Percentiles rank a stretch among this genome's conserved stretches.
Conservation (phyloP, 1,140 invertebrate genomes). For the Idris sp. region DNA sequence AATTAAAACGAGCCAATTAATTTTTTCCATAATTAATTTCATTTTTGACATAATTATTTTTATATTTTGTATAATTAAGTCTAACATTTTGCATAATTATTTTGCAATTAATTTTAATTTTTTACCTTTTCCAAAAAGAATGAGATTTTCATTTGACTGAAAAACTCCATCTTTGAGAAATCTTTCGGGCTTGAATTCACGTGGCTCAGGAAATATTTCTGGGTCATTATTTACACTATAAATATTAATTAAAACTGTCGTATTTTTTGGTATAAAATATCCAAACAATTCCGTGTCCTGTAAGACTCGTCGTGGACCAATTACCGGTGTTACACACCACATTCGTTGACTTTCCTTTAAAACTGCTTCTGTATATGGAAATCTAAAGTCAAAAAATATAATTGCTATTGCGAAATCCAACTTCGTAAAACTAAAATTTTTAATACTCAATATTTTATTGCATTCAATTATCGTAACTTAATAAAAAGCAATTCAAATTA, state of each 20-base stretch:
- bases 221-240: slow-evolving; percentile 83
- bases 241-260: slow-evolving; percentile 82
- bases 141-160: slow-evolving; percentile 78
- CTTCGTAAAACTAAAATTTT: no score
- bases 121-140: slow-evolving; percentile 84
- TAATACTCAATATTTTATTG: no score
- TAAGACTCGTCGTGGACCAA: slow-evolving; percentile 83
- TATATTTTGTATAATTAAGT: no score
- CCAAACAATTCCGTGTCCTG: slow-evolving; percentile 80
- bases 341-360: slow-evolving; percentile 83
- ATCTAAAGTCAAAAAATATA: slow-evolving; percentile 73
- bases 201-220: slow-evolving; percentile 82
- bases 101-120: no score
- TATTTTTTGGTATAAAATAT: slow-evolving; percentile 84
- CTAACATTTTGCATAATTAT: no score
- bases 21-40: no score
- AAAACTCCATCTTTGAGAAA: slow-evolving; percentile 78
- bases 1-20: no score
- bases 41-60: no score
- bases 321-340: slow-evolving; percentile 81
- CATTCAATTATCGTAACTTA: no score
- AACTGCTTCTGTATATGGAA: slow-evolving; percentile 83
- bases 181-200: slow-evolving; percentile 85
- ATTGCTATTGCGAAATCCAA: no score
- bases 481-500: no score